Evolutionary conservation across 2,888 invertebrate species (phyloP), one percentile per base, ranked within the genome.

Genomic region (Eristalis pertinax): DNA sequence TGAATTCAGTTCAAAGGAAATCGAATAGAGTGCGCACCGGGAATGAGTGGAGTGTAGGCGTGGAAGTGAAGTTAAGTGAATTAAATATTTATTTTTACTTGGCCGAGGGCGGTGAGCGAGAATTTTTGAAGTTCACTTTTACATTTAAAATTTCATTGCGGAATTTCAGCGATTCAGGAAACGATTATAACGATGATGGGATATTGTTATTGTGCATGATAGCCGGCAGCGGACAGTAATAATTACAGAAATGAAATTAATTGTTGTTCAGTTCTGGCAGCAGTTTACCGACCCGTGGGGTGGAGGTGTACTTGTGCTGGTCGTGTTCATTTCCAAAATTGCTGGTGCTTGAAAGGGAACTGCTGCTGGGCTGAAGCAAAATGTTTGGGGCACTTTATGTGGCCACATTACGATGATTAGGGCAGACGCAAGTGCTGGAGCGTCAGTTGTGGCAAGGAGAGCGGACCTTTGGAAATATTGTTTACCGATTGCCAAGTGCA

Each of bases 201-300:
- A 73, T 72, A 24, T 64, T 77, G 56, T 77, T 80, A 74, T 79
- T 79, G 69, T 73, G 50, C 38, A 82, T 73, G 69, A 82, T 83
- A 41, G 63, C 86, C 62, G 10, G 32, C 11, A 50, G 86, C 63
- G 35, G 60, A 29, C 43, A 72, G 76, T 72, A 70, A 82, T 79
- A 70, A 79, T 79, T 83, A 56, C 11, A 43, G 72, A 75, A 79
- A 64, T 79, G 68, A 76, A 73, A 72, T 78, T 83, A 79, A 87
- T 83, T 87, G 75, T 50, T 58, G 26, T 87, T 68, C 35, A 67
- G 4, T n/a, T 8, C 32, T 70, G 26, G 70, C 26, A 56, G 24
- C 26, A 15, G 24, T 58, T 35, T 26, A 41, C 26, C 19, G 1
- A 38, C 38, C 11, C n/a, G n/a, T 22, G 56, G 65, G 15, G 35